Base-by-base conservation (phyloP, 2,113 vertebrate species). In the Labeo rohita region DNA sequence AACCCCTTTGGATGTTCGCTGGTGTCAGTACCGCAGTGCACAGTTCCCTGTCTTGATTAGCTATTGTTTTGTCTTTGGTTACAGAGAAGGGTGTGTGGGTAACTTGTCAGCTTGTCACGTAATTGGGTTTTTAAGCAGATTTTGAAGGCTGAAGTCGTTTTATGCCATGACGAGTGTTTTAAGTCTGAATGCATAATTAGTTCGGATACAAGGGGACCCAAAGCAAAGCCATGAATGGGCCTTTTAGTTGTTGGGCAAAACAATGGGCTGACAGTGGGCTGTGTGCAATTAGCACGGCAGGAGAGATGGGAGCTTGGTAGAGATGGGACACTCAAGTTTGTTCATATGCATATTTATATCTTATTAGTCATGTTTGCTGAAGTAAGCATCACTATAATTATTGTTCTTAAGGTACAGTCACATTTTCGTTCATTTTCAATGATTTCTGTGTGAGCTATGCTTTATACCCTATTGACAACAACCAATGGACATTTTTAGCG, bases 151-250 rank as follows among this genome's bases (percentile, higher is more conserved):
- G 89, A 82, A 39, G 43, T 52, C 45, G 7, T 23, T 87, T 73
- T 16, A 83, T 65, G 66, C 72, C 66, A 59, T 63, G 90, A 72
- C 23, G 76, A 28, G 4, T 36, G 39, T 73, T 34, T 43, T 8
- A 34, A 84, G 66, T 80, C 82, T 84, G 85, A 87, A 88, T 77
- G 86, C 68, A 66, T 93, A 92, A 93, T 36, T 80, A 91, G 87
- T 70, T 84, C 5, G 90, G 34, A 81, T 74, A 78, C 50, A 73
- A 83, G 73, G 15, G 50, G 66, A 52, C 39, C 80, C 83, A 50
- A 87, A 86, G 85, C 83, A 88, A 86, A 87, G 61, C 76, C 1
- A 50, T 86, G 81, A 90, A 91, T 75, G 82, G 73, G 54, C 45
- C 72, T 49, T 89, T 91, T 86, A 90, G 23, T 65, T 16, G 34